A percentile compares a stretch with the other conserved stretches of the same genome.
These are phyloP conservation scores for Cichladusa arquata DNA, from an alignment of 2,113 vertebrate species.

Conservation along the genomic window DNA sequence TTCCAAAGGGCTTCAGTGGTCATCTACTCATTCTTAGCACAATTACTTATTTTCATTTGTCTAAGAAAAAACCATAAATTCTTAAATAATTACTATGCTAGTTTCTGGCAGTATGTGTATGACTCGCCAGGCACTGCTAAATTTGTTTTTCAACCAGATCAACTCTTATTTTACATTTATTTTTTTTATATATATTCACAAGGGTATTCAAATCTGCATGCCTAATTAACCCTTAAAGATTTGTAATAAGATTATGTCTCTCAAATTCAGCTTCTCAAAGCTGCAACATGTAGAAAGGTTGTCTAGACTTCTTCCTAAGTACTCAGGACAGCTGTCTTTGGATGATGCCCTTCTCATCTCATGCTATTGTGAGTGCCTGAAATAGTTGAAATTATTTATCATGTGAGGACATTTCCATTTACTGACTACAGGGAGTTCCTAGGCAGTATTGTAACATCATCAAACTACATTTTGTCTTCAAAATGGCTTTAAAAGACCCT, in stretches of 20 bases:
- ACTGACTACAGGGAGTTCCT: neutral
- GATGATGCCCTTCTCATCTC: neutral
- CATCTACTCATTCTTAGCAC: neutral
- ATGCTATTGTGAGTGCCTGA: neutral
- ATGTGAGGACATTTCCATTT: neutral
- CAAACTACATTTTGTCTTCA: neutral
- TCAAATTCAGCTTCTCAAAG: neutral
- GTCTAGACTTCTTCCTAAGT: neutral
- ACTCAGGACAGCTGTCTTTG: neutral
- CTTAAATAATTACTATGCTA: neutral
- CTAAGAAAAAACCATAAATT: neutral
- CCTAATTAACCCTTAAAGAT: neutral
- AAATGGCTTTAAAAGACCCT: neutral
- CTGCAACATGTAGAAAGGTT: neutral
- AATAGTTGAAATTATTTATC: neutral
- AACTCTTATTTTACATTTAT: neutral
- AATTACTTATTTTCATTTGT: neutral
- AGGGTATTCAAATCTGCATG: neutral
- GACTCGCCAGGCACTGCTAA: neutral
- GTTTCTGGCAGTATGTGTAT: neutral
- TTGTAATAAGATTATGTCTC: neutral
- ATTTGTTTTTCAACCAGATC: neutral
- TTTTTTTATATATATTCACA: neutral
- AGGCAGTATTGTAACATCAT: neutral
- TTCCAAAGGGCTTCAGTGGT: neutral